A percentile compares a stretch with the other conserved stretches of the same genome.
Evolutionary conservation across 2,797 vertebrate genomes (phyloP).

Genomic region (Gymnocypris eckloni): DNA sequence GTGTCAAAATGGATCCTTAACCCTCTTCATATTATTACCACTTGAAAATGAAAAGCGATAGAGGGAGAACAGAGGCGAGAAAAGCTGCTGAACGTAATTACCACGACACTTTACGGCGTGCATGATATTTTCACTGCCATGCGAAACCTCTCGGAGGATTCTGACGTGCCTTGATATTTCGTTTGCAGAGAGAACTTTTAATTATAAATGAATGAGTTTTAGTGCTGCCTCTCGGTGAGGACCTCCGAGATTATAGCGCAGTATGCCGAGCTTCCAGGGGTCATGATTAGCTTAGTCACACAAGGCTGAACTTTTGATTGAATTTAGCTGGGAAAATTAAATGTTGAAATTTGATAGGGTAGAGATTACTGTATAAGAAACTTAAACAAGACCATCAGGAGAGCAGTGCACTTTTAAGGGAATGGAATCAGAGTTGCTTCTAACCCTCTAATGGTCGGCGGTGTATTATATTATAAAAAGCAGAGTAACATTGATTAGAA

Average conservation of each 20-base stretch:
- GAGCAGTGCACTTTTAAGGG: conserved; percentile 26
- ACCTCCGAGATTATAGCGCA: conserved; percentile 52
- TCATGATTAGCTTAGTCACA: conserved; percentile 61
- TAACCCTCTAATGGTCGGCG: not conserved
- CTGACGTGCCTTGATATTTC: conserved; percentile 37
- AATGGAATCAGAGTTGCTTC: conserved; percentile 13
- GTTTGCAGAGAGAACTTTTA: conserved; percentile 56
- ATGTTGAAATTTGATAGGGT: conserved; percentile 49
- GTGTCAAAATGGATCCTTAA: conserved; percentile 55
- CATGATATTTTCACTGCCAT: conserved; percentile 27
- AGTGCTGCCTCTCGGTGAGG: conserved; percentile 27
- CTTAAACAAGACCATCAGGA: conserved; percentile 25
- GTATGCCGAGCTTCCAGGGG: conserved; percentile 51
- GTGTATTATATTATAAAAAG: conserved; percentile 22
- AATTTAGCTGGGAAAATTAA: conserved; percentile 57
- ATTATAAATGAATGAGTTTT: conserved; percentile 64
- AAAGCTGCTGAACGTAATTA: conserved; percentile 33
- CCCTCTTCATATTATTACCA: conserved; percentile 37
- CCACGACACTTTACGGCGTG: not conserved
- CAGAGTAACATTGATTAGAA: not conserved
- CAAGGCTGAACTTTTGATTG: conserved; percentile 61
- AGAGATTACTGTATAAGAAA: conserved; percentile 41
- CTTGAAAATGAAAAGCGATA: conserved; percentile 26
- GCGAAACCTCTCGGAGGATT: conserved; percentile 44
- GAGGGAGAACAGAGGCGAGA: conserved; percentile 25